Base-by-base conservation (phyloP, 1,140 invertebrate genomes). In the Lasaia peninsularis region DNA sequence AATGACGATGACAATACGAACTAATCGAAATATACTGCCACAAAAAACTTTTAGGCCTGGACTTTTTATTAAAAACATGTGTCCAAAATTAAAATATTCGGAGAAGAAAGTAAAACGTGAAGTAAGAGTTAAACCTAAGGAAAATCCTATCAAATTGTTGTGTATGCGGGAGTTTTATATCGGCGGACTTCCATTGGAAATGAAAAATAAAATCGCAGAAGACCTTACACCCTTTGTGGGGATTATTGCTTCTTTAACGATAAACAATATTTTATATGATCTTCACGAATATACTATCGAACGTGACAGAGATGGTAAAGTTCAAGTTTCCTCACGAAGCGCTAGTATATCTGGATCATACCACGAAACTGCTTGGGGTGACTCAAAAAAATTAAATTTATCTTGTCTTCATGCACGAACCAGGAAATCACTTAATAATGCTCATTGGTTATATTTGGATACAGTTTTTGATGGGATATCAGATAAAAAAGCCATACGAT, bases 281-380 rank as follows among this genome's bases (percentile, higher is more conserved):
- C 62, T 88, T n/a, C 73, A 80, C 37, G 70, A 62, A 16, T 70
- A 60, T 35, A 77, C 59, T 32, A 55, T 72, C 1, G 85, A 88
- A 59, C 60, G 75, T 20, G 63, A 63, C 55, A 80, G 72, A 62
- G 68, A 78, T 33, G 69, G 68, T 28, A 71, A 57, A 31, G 34
- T 80, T 9, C 80, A 84, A 49, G 56, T 88, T 10, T 84, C 85
- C 7, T 85, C 85, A 28, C 67, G 73, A 53, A 79, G 78, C 8
- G 81, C 85, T 4, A 88, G 85, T 63, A 52, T 86, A 24, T 88
- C 85, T 12, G 73, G 74, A 24, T 75, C 69, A 5, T 88, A 88
- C 60, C 71, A 80, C 18, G 85, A 88, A 73, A 78, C 62, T 28
- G 59, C 59, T 52, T 85, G 80, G 85, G 83, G 80, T 20, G 72